phyloP scores from a whole-genome alignment of 35 echinoderm and acorn worm genomes.

The Acanthaster planci region DNA sequence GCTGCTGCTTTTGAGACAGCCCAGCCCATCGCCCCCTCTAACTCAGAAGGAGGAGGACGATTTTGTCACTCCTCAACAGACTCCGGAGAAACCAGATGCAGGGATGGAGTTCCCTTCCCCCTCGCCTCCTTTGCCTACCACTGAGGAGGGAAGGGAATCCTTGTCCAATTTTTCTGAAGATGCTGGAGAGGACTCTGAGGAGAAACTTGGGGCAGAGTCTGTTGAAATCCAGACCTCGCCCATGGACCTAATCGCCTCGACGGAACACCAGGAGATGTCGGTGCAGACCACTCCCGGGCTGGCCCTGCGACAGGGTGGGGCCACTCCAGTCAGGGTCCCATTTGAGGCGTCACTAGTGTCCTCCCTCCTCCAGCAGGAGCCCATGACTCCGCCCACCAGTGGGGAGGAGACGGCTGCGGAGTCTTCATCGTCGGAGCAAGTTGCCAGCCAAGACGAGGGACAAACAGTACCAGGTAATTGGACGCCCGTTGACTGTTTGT shows the following conservation, averaged over 20 bases:
- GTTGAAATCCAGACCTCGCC: slow-evolving; percentile 57
- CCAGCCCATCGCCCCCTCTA: too few relatives aligned
- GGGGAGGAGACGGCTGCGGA: slow-evolving; percentile 8
- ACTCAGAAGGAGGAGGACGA: too few relatives aligned
- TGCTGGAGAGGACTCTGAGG: too few relatives aligned
- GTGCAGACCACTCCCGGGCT: slow-evolving; percentile 63
- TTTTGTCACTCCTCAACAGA: too few relatives aligned
- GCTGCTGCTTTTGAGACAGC: too few relatives aligned
- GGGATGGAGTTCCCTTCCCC: too few relatives aligned
- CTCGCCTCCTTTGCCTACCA: neutral
- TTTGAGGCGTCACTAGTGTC: slow-evolving; percentile 29
- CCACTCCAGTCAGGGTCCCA: slow-evolving; percentile 38
- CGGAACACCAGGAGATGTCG: slow-evolving; percentile 32
- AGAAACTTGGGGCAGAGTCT: neutral
- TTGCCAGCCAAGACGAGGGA: neutral
- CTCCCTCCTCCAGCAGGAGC: neutral
- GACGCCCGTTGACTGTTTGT: too few relatives aligned
- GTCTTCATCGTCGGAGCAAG: slow-evolving; percentile 3
- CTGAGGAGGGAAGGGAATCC: neutral
- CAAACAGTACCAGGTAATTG: neutral
- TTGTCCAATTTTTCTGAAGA: too few relatives aligned
- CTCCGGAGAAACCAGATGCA: too few relatives aligned
- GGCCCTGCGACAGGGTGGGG: slow-evolving; percentile 24
- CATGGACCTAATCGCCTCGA: neutral
- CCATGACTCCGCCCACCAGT: slow-evolving; percentile 20